Evolutionary conservation across 2,888 invertebrate genomes (phyloP).

Genomic region (Polymixis lichenea): DNA sequence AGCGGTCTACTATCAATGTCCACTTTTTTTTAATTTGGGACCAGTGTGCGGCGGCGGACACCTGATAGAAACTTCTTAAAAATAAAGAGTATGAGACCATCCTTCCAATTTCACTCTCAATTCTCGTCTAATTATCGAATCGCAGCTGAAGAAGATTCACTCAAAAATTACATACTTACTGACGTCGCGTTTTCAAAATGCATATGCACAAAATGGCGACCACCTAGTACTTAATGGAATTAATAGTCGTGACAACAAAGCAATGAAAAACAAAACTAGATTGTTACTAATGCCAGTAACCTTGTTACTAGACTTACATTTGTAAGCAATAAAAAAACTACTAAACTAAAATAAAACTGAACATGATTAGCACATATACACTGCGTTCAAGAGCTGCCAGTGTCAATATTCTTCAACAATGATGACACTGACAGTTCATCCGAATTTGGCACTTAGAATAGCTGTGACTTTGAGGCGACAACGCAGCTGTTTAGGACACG

Average conservation of each 20-base stretch:
- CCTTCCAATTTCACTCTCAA: no score
- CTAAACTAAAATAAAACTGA: neutral
- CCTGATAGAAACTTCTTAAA: no score
- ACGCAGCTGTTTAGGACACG: neutral
- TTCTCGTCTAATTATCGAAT: no score
- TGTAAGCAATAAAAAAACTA: neutral
- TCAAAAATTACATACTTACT: neutral
- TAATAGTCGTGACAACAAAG: slow-evolving; percentile 7
- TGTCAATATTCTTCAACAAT: no score
- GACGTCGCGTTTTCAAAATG: neutral
- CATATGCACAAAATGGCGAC: neutral
- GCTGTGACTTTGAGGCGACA: neutral
- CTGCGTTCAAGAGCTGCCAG: no score
- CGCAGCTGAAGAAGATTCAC: no score
- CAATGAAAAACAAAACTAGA: slow-evolving; percentile 6
- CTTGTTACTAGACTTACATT: neutral
- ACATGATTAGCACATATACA: no score
- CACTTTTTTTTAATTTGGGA: no score
- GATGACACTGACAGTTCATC: no score
- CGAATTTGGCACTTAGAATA: neutral
- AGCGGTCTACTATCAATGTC: no score
- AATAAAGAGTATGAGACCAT: no score
- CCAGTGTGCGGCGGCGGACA: no score
- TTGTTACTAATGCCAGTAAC: neutral
- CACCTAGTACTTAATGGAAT: neutral